A percentile compares a stretch with the other conserved stretches of the same genome.
phyloP scores from a whole-genome alignment of 2,888 invertebrate species.

The Julus scanicus region DNA sequence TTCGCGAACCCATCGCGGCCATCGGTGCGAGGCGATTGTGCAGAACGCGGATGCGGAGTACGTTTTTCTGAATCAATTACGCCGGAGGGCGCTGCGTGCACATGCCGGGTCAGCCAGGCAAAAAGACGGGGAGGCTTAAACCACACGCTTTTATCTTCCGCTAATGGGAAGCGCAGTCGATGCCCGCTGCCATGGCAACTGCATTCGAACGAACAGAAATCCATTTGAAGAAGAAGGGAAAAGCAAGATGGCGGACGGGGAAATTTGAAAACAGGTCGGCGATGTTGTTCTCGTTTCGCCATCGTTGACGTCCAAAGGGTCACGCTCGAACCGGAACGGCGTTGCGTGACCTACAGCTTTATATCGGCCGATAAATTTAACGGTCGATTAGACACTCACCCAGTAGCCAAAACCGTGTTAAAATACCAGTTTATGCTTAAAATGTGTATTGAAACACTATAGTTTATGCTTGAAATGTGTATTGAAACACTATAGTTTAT shows the following conservation, averaged over 20 bases:
- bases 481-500: no score
- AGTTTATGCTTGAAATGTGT: no score
- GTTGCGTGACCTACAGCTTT: neutral
- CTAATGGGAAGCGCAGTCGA: slow-evolving; percentile 26
- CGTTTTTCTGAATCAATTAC: neutral
- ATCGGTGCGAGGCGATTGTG: neutral
- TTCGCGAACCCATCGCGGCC: neutral
- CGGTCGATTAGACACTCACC: neutral
- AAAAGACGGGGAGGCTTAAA: neutral
- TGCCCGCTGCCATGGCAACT: slow-evolving; percentile 40
- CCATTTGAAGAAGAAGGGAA: neutral
- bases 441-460: no score
- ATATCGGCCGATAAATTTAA: neutral
- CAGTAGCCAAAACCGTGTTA: no score
- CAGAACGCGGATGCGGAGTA: neutral
- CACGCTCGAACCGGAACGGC: neutral
- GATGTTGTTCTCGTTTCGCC: neutral
- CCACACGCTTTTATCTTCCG: neutral
- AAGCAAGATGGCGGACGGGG: neutral
- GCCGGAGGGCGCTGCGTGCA: slow-evolving; percentile 5
- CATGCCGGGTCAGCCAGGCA: neutral
- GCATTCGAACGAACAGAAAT: neutral
- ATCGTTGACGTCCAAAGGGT: neutral
- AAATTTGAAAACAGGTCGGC: neutral
- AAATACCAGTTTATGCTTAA: no score